Evolutionary conservation across 2,113 vertebrate species (phyloP).

Genomic region (Hippocampus guttulatus): DNA sequence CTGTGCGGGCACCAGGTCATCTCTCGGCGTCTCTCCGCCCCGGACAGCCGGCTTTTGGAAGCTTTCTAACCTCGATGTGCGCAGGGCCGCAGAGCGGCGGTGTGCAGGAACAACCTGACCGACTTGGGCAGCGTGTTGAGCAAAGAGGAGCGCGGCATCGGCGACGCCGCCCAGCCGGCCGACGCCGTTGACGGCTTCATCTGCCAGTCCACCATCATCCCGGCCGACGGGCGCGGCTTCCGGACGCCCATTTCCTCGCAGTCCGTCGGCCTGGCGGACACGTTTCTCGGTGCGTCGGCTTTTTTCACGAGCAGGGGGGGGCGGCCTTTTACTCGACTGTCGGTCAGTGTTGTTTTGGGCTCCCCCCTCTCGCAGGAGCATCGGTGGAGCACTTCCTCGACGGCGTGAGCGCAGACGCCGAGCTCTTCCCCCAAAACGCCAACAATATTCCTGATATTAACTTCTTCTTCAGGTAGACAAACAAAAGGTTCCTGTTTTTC

Average conservation of each 20-base stretch:
- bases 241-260: constrained; percentile 88
- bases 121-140: constrained; percentile 86
- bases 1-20: constrained; percentile 87
- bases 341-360: background rate
- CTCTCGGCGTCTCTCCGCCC: too few species aligned
- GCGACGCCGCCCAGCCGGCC: constrained; percentile 75
- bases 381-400: constrained; percentile 77
- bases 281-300: constrained; percentile 78
- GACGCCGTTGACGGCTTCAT: constrained; percentile 86
- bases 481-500: background rate
- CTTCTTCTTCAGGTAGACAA: constrained; percentile 89
- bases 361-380: constrained; percentile 70
- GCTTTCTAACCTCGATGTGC: constrained; percentile 5
- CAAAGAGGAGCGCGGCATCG: constrained; percentile 79
- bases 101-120: constrained; percentile 92
- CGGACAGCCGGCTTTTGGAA: too few species aligned
- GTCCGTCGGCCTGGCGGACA: constrained; percentile 90
- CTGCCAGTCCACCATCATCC: constrained; percentile 95
- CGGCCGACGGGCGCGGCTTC: constrained; percentile 90
- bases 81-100: constrained; percentile 52
- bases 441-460: constrained; percentile 82
- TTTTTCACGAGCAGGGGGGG: background rate
- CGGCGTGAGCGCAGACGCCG: constrained; percentile 77
- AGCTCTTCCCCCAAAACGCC: constrained; percentile 74
- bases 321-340: background rate